Percentiles rank a stretch among this genome's conserved stretches.
These are phyloP conservation scores for Tipula vernalis DNA, from an alignment of 2,888 invertebrate genomes.

Conservation along the genomic window DNA sequence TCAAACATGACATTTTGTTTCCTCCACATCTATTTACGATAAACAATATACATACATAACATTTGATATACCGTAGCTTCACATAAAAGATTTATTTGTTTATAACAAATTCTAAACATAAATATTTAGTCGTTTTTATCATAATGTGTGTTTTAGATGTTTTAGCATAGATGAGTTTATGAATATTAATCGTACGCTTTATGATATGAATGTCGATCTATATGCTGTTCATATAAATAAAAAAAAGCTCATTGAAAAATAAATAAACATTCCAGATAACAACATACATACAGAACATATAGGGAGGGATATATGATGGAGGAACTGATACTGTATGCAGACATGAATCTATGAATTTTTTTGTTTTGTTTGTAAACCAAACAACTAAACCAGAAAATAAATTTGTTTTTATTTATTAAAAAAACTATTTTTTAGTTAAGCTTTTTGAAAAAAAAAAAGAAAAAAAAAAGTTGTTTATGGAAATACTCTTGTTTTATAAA, in stretches of 20 bases:
- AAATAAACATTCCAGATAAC: background rate
- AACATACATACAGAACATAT: background rate
- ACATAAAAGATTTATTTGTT: background rate
- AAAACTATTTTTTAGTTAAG: background rate
- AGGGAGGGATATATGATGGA: background rate
- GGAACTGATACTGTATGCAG: background rate
- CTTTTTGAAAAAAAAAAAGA: background rate
- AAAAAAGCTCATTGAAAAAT: background rate
- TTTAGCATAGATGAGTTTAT: background rate
- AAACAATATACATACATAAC: background rate
- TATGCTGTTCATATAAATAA: background rate
- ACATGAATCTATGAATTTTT: background rate
- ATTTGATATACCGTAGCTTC: background rate
- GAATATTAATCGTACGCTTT: background rate
- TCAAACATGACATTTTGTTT: background rate
- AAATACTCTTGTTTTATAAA: background rate
- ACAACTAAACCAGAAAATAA: background rate
- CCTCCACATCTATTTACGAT: background rate
- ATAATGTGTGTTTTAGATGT: background rate
- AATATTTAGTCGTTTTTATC: background rate
- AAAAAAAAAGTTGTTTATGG: background rate
- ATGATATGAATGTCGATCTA: background rate
- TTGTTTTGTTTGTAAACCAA: background rate
- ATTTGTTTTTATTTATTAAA: background rate
- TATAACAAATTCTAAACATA: slow-evolving; percentile 4